phyloP scores from a whole-genome alignment of 1,140 invertebrate species.

The Melipona quadrifasciata region DNA sequence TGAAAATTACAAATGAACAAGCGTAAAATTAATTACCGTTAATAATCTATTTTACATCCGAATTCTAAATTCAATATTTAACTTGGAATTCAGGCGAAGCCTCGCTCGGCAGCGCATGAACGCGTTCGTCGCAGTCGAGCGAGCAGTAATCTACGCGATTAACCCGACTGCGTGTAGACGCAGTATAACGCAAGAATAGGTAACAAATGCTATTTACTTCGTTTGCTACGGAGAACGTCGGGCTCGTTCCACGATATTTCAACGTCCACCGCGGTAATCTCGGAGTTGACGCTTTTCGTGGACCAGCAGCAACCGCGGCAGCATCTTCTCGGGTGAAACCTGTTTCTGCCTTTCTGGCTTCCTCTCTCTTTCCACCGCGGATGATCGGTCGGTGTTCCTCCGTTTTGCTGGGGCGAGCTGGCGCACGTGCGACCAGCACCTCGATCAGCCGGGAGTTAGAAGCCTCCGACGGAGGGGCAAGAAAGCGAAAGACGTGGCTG shows the following conservation, averaged over 20 bases:
- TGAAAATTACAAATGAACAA: too few species aligned
- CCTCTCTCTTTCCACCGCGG: slow-evolving; percentile 13
- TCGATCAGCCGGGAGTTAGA: slow-evolving; percentile 25
- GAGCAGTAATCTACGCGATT: not conserved
- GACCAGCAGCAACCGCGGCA: slow-evolving; percentile 26
- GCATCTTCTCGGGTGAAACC: slow-evolving; percentile 50
- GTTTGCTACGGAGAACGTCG: not conserved
- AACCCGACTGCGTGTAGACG: not conserved
- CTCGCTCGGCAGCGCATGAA: too few species aligned
- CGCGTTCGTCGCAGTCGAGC: not conserved
- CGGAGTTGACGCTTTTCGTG: slow-evolving; percentile 47
- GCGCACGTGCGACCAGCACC: slow-evolving; percentile 60
- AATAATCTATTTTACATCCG: not conserved
- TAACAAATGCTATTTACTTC: slow-evolving; percentile 2
- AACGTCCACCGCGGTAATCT: slow-evolving; percentile 1
- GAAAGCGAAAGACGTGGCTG: slow-evolving; percentile 25
- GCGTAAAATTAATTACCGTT: not conserved
- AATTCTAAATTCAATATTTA: not conserved
- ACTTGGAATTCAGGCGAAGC: not conserved
- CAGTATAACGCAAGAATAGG: not conserved
- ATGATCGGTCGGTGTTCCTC: slow-evolving; percentile 14
- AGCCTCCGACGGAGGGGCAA: not conserved
- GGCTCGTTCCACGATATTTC: slow-evolving; percentile 26
- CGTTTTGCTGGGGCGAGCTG: slow-evolving; percentile 21
- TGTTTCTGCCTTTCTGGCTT: slow-evolving; percentile 47